Conservation (phyloP, 2,888 invertebrate species). For the Athrips mouffetella region DNA sequence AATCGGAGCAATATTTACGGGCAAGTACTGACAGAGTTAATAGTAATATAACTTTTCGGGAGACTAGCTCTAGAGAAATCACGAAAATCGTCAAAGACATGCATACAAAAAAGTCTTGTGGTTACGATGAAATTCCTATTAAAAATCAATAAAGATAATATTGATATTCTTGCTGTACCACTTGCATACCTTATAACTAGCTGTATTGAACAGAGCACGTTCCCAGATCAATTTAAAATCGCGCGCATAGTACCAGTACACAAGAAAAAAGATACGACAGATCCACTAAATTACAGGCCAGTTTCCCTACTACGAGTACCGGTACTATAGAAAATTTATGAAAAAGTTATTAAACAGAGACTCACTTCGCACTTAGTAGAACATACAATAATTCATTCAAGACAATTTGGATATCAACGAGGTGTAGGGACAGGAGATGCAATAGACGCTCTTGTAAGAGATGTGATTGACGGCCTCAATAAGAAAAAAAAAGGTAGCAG, state of each 20-base stretch:
- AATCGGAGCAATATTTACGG: too few species aligned
- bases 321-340: slow-evolving; percentile 3
- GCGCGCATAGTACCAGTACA: too few species aligned
- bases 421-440: neutral
- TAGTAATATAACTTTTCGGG: too few species aligned
- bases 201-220: neutral
- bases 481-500: neutral
- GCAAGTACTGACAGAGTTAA: too few species aligned
- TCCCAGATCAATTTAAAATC: slow-evolving; percentile 10
- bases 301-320: too few species aligned
- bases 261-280: neutral
- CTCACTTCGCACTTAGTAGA: neutral
- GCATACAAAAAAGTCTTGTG: slow-evolving; percentile 6
- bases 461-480: neutral
- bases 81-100: neutral
- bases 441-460: neutral
- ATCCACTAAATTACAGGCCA: slow-evolving; percentile 6
- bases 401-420: neutral
- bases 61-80: too few species aligned
- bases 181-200: neutral
- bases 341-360: slow-evolving; percentile 3
- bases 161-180: neutral
- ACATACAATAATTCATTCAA: neutral
- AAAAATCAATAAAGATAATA: neutral
- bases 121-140: slow-evolving; percentile 3